Base-by-base conservation (phyloP, 2,113 vertebrate genomes). In the Cygnus buccinator region DNA sequence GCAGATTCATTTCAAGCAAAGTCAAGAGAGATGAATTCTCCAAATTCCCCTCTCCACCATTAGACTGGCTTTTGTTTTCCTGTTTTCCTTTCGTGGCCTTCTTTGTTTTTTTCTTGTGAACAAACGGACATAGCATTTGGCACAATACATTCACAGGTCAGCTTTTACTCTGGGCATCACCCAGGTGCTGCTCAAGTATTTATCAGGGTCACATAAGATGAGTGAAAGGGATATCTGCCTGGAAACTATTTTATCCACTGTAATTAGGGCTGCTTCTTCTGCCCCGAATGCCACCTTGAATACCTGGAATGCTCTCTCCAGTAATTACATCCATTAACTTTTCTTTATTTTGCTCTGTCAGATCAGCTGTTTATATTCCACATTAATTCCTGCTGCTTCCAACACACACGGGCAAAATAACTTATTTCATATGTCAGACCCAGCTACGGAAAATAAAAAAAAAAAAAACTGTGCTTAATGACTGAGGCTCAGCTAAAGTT, bases 341-440 rank as follows among this genome's bases (percentile, higher is more conserved):
- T 84, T 87, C 80, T 26, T 76, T 86, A 78, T 50, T 91, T 83
- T 90, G 17, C 28, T 91, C n/a, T 63, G 21, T 82, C 23, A 54
- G 68, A 21, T 87, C 35, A 39, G 44, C 14, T 89, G 65, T 35
- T 46, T 95, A 92, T 87, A 62, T 39, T 87, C 37, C 44, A 25
- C 41, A 44, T 41, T 88, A 94, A 96, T 81, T 92, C 71, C 48
- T 58, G 63, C 54, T 94, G 41, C 76, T 97, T 95, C 71, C 76
- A 90, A 92, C 81, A 92, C 61, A 83, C 41, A 63, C 2, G 7
- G 75, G 57, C 21, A 66, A 94, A 67, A 89, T 59, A 92, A 84
- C 19, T 70, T 46, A 85, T 95, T 95, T 86, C 77, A 25, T 55
- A 92, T 84, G 78, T 61, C 57, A 96, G 81, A 71, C 67, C 35